Base-by-base conservation (phyloP, 2,888 invertebrate genomes). In the Rosalia funebris region DNA sequence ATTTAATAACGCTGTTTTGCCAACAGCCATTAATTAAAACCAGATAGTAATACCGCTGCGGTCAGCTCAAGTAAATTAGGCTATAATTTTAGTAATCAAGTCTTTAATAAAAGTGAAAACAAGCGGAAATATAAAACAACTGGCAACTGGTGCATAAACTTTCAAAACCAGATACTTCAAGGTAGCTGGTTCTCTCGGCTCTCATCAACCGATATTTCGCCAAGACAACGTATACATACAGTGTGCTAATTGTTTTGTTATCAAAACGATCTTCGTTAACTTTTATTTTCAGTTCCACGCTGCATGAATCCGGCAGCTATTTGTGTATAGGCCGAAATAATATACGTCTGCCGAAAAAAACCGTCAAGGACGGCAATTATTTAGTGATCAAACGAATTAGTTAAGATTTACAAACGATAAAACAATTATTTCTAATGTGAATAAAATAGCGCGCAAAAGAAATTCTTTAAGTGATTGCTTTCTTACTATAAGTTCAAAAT, bases 91-190 rank as follows among this genome's bases (percentile, higher is more conserved):
- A 48, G 36, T 32, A 48, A 3, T 17, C 34, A 5, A 16, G 5
- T 53, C 12, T 37, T 20, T 15, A 53, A 32, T 34, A 44, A 53
- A 42, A 20, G 50, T 25, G 42, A 53, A 39, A 53, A 53, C 53
- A 11, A 17, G 17, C 42, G 41, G 53, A 53, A 41, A 42, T 15
- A 31, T 32, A 17, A 17, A 53, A 31, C 42, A 39, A 39, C 39
- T 25, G 32, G 41, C 53, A 53, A 25, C 17, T 31, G 19, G 31
- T 53, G 53, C 42, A 25, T 42, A 17, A 36, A 53, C 53, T 53
- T 53, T 53, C 53, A 34, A 53, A 53, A 41, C 32, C 42, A 53
- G 31, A 53, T 17, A 4, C 36, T 32, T 31, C 53, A 53, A 53
- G 53, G 42, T 42, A 16, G 41, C 16, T 14, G 25, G 25, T 25